phyloP scores from a whole-genome alignment of 1,140 invertebrate species.

The Octopus sinensis region DNA sequence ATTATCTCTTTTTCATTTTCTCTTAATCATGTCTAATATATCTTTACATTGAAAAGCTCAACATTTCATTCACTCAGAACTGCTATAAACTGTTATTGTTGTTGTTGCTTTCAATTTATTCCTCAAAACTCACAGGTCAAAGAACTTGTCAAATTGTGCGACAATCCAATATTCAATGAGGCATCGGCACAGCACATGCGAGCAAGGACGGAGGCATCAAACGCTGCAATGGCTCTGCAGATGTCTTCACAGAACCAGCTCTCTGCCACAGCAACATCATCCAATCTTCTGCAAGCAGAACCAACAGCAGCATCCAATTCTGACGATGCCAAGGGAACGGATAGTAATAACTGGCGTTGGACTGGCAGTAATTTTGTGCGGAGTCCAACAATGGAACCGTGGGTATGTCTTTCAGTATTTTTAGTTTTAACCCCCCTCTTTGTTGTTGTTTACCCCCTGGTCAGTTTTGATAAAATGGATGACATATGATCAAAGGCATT shows the following conservation, averaged over 20 bases:
- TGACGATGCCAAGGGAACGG: conserved; percentile 59
- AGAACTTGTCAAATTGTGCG: conserved; percentile 57
- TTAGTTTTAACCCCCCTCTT: no score
- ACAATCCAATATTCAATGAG: conserved; percentile 37
- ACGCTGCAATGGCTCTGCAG: neutral
- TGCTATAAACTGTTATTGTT: neutral
- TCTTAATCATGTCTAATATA: no score
- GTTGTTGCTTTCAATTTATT: neutral
- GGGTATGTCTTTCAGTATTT: conserved; percentile 54
- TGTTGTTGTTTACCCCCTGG: no score
- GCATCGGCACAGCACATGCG: conserved; percentile 32
- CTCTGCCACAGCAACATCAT: conserved; percentile 8
- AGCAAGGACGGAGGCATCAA: conserved; percentile 24
- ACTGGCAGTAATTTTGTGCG: conserved; percentile 51
- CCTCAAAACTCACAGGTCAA: conserved; percentile 61
- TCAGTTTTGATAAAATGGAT: no score
- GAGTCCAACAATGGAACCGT: conserved; percentile 66
- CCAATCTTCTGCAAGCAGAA: conserved; percentile 6
- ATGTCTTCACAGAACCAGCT: neutral
- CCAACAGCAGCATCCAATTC: conserved; percentile 4
- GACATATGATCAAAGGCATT: no score
- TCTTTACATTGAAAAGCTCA: no score
- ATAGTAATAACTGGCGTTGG: conserved; percentile 38
- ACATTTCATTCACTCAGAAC: no score
- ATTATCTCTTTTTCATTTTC: no score